phyloP scores from a whole-genome alignment of 1,140 invertebrate species.

The Akabosia matsudoensis region DNA sequence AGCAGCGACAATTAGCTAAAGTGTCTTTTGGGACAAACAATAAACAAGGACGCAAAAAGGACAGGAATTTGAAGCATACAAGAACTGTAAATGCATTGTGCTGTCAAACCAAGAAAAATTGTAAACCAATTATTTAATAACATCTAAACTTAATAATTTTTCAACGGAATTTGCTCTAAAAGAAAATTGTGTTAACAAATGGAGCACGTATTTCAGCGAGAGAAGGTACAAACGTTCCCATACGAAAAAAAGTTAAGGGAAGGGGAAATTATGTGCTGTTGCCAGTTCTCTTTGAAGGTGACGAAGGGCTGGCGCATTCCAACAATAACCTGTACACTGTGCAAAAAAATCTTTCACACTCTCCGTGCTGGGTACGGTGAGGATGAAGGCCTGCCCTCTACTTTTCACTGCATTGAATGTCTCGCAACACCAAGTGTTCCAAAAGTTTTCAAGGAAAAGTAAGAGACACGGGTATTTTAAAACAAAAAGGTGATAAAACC shows the following conservation, averaged over 20 bases:
- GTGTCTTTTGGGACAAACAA: no score
- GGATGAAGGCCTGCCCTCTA: background rate
- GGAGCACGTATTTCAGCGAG: no score
- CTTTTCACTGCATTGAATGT: background rate
- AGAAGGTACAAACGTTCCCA: background rate
- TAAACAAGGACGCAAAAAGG: no score
- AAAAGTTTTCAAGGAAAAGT: background rate
- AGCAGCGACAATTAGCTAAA: no score
- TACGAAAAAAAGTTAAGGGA: background rate
- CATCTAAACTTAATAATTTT: no score
- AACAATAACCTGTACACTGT: background rate
- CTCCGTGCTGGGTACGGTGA: background rate
- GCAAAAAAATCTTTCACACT: background rate
- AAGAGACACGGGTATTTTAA: background rate
- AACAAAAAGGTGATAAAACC: no score
- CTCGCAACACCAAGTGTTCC: background rate
- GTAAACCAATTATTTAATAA: no score
- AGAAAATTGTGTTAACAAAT: no score
- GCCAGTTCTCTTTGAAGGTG: background rate
- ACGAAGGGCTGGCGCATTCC: background rate
- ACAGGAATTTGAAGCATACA: no score
- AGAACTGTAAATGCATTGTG: no score
- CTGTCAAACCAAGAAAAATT: no score
- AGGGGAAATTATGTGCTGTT: background rate
- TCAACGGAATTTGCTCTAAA: no score